phyloP scores from a whole-genome alignment of 2,113 vertebrate genomes.

The Ivindomyrus marchei region DNA sequence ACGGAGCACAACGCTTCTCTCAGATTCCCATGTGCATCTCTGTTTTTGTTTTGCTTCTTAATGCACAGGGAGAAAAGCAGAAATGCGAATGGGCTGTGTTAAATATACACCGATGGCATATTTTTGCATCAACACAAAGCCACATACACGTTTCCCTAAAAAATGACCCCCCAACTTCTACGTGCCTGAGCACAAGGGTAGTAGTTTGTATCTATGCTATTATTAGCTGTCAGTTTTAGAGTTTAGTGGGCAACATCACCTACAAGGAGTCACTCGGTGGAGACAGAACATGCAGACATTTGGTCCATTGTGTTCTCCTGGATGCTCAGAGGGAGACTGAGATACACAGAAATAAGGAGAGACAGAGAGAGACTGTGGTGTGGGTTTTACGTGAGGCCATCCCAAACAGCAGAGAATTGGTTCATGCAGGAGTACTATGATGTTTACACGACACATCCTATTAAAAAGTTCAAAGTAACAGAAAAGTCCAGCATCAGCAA shows the following conservation, averaged over 20 bases:
- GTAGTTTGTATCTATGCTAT: not conserved
- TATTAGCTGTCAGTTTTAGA: not conserved
- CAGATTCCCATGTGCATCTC: not conserved
- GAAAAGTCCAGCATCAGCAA: not conserved
- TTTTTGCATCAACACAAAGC: not conserved
- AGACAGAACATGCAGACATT: not conserved
- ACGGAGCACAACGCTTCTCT: not conserved
- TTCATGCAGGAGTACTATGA: not conserved
- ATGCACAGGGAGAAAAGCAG: not conserved
- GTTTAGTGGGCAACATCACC: not conserved
- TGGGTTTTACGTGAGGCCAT: not conserved
- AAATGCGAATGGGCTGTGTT: not conserved
- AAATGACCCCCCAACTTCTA: not conserved
- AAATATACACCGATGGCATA: not conserved
- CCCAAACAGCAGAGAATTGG: not conserved
- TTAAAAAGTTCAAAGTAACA: not conserved
- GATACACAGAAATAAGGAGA: not conserved
- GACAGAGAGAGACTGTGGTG: not conserved
- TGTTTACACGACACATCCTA: not conserved
- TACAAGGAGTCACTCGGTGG: not conserved
- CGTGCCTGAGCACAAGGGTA: not conserved
- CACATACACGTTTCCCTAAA: not conserved
- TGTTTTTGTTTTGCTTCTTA: not conserved
- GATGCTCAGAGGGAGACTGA: not conserved
- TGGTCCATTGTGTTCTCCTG: not conserved